These are phyloP conservation scores for Tiliacea aurago DNA, from an alignment of 2,888 invertebrate genomes.

Conservation along the genomic window DNA sequence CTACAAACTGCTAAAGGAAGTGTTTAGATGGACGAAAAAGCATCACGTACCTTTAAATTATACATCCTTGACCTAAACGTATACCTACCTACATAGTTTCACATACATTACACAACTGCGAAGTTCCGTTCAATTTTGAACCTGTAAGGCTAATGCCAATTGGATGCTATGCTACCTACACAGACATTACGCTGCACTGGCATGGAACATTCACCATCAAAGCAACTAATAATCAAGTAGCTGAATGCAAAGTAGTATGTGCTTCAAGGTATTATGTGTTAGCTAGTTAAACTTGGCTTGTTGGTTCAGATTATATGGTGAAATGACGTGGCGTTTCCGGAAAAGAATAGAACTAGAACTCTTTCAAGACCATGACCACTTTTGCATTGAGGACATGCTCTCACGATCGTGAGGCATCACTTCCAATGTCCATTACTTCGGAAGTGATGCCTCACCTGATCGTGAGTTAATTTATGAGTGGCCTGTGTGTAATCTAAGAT, in stretches of 20 bases:
- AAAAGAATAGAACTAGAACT: conserved; percentile 6
- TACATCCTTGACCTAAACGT: conserved; percentile 32
- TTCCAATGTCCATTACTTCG: too few species aligned
- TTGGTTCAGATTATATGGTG: conserved; percentile 20
- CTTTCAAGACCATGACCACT: neutral
- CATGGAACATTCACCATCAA: conserved; percentile 58
- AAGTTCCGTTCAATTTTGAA: conserved; percentile 54
- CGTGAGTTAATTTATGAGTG: neutral
- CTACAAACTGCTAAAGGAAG: neutral
- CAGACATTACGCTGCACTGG: conserved; percentile 57
- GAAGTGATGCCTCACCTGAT: too few species aligned
- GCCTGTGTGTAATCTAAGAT: neutral
- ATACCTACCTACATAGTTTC: conserved; percentile 28
- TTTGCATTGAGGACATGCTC: neutral
- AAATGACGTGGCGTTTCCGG: conserved; percentile 16
- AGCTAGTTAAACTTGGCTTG: conserved; percentile 21
- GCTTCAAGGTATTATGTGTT: conserved; percentile 37
- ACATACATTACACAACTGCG: conserved; percentile 40
- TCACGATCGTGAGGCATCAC: too few species aligned
- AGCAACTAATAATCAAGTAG: conserved; percentile 54
- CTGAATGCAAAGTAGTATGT: conserved; percentile 38
- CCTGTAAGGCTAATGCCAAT: conserved; percentile 55
- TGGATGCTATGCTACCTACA: conserved; percentile 62
- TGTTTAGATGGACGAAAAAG: conserved; percentile 8
- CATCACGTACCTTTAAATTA: conserved; percentile 18